phyloP scores from a whole-genome alignment of 2,113 vertebrate species.

The Syrrhaptes paradoxus region DNA sequence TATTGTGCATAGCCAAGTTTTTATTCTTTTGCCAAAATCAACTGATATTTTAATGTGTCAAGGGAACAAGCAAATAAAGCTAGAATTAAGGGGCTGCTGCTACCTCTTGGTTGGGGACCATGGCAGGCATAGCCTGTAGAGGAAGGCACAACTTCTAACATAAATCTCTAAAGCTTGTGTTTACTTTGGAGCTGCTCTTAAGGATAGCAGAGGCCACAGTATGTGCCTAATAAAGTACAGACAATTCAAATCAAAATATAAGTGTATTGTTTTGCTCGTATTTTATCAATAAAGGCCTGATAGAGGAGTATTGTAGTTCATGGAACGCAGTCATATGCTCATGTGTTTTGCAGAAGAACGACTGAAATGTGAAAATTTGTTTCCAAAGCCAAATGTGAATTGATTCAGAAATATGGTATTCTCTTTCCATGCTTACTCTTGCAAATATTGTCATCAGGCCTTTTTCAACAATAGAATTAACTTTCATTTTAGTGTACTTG shows the following conservation, averaged over 20 bases:
- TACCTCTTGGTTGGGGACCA: not conserved
- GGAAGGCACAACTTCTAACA: not conserved
- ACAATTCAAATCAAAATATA: not conserved
- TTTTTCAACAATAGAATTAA: not conserved
- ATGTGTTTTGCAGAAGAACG: not conserved
- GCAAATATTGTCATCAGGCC: not conserved
- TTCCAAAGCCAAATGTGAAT: not conserved
- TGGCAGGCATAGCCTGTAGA: not conserved
- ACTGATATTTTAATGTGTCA: not conserved
- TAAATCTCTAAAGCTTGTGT: not conserved
- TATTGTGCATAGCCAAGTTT: not conserved
- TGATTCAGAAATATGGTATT: not conserved
- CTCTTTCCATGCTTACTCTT: not conserved
- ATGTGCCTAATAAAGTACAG: not conserved
- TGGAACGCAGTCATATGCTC: not conserved
- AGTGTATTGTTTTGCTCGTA: not conserved
- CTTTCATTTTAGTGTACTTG: not conserved
- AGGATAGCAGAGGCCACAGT: not conserved
- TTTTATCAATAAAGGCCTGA: not conserved
- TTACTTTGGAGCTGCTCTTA: not conserved
- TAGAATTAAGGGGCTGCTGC: not conserved
- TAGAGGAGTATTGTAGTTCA: not conserved
- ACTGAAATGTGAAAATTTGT: not conserved
- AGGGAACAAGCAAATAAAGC: not conserved
- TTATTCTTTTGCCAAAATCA: conserved; percentile 5